A percentile compares a stretch with the other conserved stretches of the same genome.
Evolutionary conservation across 2,797 vertebrate species (phyloP).

Genomic region (Pangasius djambal): DNA sequence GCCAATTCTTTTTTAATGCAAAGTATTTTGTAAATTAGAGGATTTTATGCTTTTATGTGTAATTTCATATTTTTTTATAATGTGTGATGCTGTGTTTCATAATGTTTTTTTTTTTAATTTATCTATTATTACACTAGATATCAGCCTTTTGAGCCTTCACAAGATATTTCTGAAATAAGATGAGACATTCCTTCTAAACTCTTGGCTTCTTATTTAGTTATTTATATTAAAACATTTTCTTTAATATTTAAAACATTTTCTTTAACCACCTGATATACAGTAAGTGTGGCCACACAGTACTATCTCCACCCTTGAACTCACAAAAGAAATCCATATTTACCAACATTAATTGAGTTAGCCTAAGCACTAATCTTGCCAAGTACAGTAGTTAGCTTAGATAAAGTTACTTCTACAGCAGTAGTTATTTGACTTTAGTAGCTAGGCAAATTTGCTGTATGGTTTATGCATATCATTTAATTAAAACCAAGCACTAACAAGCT

Average conservation of each 20-base stretch:
- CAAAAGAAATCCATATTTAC: neutral
- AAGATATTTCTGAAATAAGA: neutral
- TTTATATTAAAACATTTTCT: neutral
- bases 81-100: neutral
- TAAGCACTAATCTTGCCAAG: neutral
- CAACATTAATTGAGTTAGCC: neutral
- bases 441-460: neutral
- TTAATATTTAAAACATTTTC: no score
- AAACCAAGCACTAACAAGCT: neutral
- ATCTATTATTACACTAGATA: neutral
- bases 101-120: neutral
- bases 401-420: neutral
- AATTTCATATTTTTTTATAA: neutral
- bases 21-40: neutral
- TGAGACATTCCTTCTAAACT: neutral
- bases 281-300: neutral
- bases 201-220: neutral
- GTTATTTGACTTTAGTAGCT: neutral
- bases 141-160: neutral
- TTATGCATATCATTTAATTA: constrained; percentile 3
- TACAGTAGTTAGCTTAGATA: neutral
- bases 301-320: neutral
- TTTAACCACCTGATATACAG: neutral
- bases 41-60: neutral
- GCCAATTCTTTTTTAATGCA: neutral